Conservation (phyloP, 1,140 invertebrate species). For the Hypothenemus hampei region DNA sequence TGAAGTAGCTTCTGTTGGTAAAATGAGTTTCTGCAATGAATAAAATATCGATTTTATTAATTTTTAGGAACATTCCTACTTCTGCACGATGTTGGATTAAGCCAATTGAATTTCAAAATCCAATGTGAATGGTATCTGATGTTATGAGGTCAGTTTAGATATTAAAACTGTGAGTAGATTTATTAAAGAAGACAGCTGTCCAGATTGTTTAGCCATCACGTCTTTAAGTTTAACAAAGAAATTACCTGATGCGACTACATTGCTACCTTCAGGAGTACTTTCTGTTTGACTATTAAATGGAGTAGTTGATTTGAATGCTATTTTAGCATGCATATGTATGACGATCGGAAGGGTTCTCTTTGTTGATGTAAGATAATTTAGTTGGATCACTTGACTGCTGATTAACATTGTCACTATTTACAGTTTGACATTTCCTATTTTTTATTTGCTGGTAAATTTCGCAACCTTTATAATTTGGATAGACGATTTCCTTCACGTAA, state of each 20-base stretch:
- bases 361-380: too few relatives aligned
- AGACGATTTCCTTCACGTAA: constrained; percentile 41
- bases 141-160: constrained; percentile 28
- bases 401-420: too few relatives aligned
- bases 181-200: constrained; percentile 24
- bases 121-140: constrained; percentile 9
- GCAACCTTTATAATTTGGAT: constrained; percentile 44
- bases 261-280: too few relatives aligned
- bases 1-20: constrained; percentile 25
- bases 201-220: not conserved
- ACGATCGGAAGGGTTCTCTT: too few relatives aligned
- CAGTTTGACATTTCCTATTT: constrained; percentile 7
- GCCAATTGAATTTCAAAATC: constrained; percentile 34
- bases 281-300: too few relatives aligned
- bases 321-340: too few relatives aligned
- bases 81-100: constrained; percentile 27
- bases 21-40: constrained; percentile 38
- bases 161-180: constrained; percentile 29
- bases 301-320: too few relatives aligned
- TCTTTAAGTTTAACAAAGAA: constrained; percentile 1
- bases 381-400: too few relatives aligned
- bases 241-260: too few relatives aligned
- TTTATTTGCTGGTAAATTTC: constrained; percentile 34
- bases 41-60: constrained; percentile 35
- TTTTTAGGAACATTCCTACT: constrained; percentile 29